These are phyloP conservation scores for Eupithecia inturbata DNA, from an alignment of 2,888 invertebrate genomes.

Conservation along the genomic window DNA sequence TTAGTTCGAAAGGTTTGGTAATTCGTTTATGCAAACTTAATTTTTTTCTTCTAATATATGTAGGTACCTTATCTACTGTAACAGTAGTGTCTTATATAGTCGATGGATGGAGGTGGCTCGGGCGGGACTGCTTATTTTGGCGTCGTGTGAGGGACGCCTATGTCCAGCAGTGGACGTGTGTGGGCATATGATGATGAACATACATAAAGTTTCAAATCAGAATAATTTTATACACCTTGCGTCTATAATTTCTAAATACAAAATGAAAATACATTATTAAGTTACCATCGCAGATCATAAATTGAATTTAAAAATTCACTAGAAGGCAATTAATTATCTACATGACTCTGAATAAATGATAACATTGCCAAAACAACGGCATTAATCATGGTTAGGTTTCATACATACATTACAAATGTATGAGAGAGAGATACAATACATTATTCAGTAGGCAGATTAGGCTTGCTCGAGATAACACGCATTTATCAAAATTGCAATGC, in stretches of 20 bases:
- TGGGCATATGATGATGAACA: neutral
- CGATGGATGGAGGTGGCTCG: neutral
- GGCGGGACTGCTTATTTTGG: neutral
- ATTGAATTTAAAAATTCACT: constrained; percentile 1
- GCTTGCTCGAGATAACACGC: constrained; percentile 39
- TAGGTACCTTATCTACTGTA: too few species aligned
- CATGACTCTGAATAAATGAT: neutral
- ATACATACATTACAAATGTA: constrained; percentile 22
- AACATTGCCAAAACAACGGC: constrained; percentile 1
- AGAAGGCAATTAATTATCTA: neutral
- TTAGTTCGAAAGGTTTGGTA: neutral
- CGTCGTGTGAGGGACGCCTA: neutral
- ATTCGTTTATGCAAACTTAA: neutral
- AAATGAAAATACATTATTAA: neutral
- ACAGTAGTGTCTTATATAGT: neutral
- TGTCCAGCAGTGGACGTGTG: neutral
- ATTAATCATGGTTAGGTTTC: constrained; percentile 8
- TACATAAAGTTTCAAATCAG: neutral
- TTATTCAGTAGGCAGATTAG: constrained; percentile 42
- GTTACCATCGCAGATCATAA: neutral
- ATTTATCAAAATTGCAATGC: constrained; percentile 45
- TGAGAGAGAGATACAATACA: constrained; percentile 32
- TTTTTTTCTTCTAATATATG: neutral
- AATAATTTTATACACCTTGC: neutral
- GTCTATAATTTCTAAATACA: neutral